Conservation (phyloP, 2,113 vertebrate genomes). For the Sclerurus mexicanus region DNA sequence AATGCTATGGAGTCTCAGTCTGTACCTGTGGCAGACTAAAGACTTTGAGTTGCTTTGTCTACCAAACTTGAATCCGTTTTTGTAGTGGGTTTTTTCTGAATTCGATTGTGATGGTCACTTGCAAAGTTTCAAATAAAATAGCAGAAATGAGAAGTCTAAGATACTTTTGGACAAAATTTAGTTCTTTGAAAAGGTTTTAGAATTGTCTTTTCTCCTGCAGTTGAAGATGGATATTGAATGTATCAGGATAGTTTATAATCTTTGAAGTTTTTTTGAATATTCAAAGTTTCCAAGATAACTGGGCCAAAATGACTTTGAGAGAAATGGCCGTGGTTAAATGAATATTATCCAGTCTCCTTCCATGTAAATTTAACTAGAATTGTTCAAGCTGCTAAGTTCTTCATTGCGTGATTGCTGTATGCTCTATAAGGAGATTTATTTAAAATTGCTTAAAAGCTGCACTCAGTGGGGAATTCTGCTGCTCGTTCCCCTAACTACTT, state of each 20-base stretch:
- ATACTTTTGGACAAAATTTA: neutral
- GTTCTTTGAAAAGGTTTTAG: neutral
- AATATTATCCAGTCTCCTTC: neutral
- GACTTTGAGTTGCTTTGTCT: neutral
- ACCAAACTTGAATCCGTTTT: neutral
- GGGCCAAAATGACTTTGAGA: neutral
- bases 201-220: neutral
- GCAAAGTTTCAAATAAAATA: neutral
- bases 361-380: neutral
- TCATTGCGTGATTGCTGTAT: neutral
- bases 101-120: neutral
- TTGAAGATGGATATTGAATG: neutral
- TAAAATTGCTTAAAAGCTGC: constrained; percentile 47
- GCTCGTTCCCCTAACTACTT: neutral
- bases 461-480: constrained; percentile 12
- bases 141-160: neutral
- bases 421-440: neutral
- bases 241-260: neutral
- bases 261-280: neutral
- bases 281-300: neutral
- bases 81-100: neutral
- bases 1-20: neutral
- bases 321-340: neutral
- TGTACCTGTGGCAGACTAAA: neutral
- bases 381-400: neutral